These are phyloP conservation scores for Dendrolimus houi DNA, from an alignment of 2,888 invertebrate species.

Conservation along the genomic window DNA sequence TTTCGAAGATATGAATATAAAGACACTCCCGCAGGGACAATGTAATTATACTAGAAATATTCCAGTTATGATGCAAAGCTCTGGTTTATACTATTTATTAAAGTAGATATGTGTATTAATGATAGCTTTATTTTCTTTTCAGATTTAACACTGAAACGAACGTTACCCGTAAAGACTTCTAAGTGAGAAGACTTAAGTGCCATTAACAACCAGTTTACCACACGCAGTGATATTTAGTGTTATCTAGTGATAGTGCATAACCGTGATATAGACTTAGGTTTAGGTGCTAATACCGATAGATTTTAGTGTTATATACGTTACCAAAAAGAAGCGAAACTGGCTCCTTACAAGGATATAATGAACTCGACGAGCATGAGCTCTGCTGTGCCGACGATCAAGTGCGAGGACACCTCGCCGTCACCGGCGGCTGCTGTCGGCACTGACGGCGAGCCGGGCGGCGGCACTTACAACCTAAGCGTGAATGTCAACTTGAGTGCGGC, in stretches of 20 bases:
- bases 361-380: conserved; percentile 70
- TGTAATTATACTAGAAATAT: no score
- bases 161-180: conserved; percentile 66
- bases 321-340: conserved; percentile 72
- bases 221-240: conserved; percentile 68
- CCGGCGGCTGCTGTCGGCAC: conserved; percentile 46
- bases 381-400: conserved; percentile 67
- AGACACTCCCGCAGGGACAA: no score
- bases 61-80: no score
- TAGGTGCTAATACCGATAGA: conserved; percentile 47
- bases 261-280: conserved; percentile 59
- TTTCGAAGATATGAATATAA: no score
- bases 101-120: background rate
- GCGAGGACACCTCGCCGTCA: conserved; percentile 62
- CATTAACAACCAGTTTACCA: conserved; percentile 72
- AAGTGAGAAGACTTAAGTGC: conserved; percentile 59
- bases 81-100: no score
- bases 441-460: conserved; percentile 38
- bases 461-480: conserved; percentile 84
- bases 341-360: conserved; percentile 74
- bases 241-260: conserved; percentile 60
- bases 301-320: conserved; percentile 57
- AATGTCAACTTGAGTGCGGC: conserved; percentile 74
- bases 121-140: conserved; percentile 32
- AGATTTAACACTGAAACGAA: conserved; percentile 32